Conservation (phyloP, 2,113 vertebrate genomes). For the Ancistrus triradiatus region DNA sequence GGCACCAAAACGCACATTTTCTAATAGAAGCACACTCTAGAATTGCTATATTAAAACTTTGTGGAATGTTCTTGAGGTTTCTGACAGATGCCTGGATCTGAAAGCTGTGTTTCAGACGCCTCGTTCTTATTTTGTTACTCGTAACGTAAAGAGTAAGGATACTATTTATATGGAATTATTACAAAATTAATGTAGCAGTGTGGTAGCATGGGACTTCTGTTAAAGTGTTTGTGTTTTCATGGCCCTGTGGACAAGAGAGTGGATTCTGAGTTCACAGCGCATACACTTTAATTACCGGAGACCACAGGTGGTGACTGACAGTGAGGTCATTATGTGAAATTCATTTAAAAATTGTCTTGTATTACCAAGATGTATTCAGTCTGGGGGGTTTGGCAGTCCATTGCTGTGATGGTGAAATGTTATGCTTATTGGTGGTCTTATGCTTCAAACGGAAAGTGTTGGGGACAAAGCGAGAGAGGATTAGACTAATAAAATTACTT, state of each 20-base stretch:
- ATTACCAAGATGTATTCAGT: conserved; percentile 12
- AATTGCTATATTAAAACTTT: not conserved
- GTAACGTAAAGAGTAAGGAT: not conserved
- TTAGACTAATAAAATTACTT: no score
- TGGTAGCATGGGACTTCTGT: conserved; percentile 23
- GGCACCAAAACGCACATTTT: conserved; percentile 10
- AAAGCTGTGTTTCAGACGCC: not conserved
- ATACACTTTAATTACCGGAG: not conserved
- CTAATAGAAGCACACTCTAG: not conserved
- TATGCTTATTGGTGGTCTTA: not conserved
- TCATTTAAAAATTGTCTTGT: conserved; percentile 15
- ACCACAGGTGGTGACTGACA: conserved; percentile 1
- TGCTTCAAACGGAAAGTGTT: no score
- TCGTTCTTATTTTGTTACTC: not conserved
- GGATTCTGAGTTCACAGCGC: not conserved
- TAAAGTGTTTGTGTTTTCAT: conserved; percentile 17
- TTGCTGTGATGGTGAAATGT: not conserved
- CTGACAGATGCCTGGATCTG: not conserved
- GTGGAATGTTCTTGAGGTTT: not conserved
- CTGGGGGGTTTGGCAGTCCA: not conserved
- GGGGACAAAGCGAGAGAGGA: no score
- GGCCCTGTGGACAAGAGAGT: not conserved
- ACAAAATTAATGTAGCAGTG: not conserved
- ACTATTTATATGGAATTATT: not conserved
- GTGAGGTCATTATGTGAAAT: conserved; percentile 3